A percentile compares a stretch with the other conserved stretches of the same genome.
Conservation (phyloP, 2,888 invertebrate species). For the Melinaea menophilus region DNA sequence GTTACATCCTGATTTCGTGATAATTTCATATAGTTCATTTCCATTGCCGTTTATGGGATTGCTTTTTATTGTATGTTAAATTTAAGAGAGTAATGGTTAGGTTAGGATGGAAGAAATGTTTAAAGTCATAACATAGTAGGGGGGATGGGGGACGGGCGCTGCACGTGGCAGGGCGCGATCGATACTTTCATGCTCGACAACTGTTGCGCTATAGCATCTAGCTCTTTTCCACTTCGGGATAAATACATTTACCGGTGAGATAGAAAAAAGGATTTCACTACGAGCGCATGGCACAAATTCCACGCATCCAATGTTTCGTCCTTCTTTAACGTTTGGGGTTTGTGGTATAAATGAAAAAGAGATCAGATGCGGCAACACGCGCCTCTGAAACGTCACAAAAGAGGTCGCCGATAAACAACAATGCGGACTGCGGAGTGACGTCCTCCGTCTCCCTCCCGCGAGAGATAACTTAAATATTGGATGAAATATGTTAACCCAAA, state of each 20-base stretch:
- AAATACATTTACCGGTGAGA: slow-evolving; percentile 38
- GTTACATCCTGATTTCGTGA: neutral
- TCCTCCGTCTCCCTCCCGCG: slow-evolving; percentile 41
- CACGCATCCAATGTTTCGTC: slow-evolving; percentile 49
- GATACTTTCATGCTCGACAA: slow-evolving; percentile 67
- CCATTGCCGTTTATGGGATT: neutral
- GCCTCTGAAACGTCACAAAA: slow-evolving; percentile 70
- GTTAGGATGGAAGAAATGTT: slow-evolving; percentile 27
- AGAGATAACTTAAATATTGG: neutral
- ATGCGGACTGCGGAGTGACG: slow-evolving; percentile 76
- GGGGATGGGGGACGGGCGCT: slow-evolving; percentile 45
- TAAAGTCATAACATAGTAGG: slow-evolving; percentile 21
- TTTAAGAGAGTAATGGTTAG: slow-evolving; percentile 36
- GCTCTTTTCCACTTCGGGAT: slow-evolving; percentile 40
- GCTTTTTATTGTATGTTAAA: neutral
- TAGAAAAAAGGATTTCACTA: slow-evolving; percentile 51
- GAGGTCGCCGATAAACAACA: slow-evolving; percentile 76
- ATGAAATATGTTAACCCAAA: neutral
- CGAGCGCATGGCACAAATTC: slow-evolving; percentile 61
- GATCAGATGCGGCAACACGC: slow-evolving; percentile 69
- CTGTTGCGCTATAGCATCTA: slow-evolving; percentile 62
- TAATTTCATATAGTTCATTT: neutral
- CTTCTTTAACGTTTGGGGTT: slow-evolving; percentile 35
- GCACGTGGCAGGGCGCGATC: slow-evolving; percentile 67
- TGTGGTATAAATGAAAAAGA: slow-evolving; percentile 40